Percentiles rank a stretch among this genome's conserved stretches.
phyloP scores from a whole-genome alignment of 1,140 invertebrate genomes.

The Orchestia grillus region DNA sequence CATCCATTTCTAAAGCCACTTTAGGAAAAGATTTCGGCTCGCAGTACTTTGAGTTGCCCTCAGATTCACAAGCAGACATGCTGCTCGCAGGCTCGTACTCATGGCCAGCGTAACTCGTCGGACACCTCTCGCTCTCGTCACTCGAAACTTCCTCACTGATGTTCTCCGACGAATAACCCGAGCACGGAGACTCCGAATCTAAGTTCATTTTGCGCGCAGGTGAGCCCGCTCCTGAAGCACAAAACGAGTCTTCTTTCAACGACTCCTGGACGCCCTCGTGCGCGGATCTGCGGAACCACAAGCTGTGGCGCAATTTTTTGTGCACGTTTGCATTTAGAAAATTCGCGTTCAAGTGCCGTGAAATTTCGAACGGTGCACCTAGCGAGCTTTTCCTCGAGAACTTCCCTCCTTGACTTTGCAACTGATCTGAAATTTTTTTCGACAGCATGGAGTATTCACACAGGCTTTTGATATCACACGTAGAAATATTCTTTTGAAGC shows the following conservation, averaged over 20 bases:
- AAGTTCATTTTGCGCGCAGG: neutral
- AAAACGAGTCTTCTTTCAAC: constrained; percentile 30
- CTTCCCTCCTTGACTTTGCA: neutral
- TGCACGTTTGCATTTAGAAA: constrained; percentile 3
- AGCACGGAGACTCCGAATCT: constrained; percentile 9
- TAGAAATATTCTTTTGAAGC: neutral
- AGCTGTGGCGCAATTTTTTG: constrained; percentile 39
- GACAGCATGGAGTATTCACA: constrained; percentile 35
- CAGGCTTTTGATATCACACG: constrained; percentile 3
- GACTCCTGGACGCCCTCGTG: neutral
- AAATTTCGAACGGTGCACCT: constrained; percentile 9
- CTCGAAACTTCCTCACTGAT: constrained; percentile 39
- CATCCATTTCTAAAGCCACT: neutral
- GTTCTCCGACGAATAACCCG: constrained; percentile 35
- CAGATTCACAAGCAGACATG: neutral
- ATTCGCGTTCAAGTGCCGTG: constrained; percentile 34
- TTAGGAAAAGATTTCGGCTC: neutral
- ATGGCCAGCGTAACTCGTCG: neutral
- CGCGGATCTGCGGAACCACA: constrained; percentile 44
- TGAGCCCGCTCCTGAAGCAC: neutral
- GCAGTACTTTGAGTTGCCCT: neutral
- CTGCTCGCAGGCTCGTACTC: neutral
- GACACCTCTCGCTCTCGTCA: constrained; percentile 5
- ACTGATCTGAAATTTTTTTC: constrained; percentile 30
- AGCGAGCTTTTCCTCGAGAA: neutral